Conservation (phyloP, 2,888 invertebrate genomes). For the Gasteruption jaculator region DNA sequence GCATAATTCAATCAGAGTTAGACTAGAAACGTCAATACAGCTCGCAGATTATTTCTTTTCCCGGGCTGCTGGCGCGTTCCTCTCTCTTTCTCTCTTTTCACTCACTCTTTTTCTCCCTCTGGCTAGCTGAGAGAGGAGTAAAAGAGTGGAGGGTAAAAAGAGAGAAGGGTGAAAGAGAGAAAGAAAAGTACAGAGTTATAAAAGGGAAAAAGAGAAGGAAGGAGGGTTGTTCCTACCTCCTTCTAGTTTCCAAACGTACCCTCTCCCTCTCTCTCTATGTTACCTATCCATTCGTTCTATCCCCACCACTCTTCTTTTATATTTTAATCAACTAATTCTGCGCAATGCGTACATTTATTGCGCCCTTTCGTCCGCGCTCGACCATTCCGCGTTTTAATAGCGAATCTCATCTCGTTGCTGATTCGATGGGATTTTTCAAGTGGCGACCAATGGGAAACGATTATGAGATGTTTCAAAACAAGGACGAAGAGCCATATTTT, state of each 20-base stretch:
- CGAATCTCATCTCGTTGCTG: slow-evolving; percentile 45
- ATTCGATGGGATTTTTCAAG: slow-evolving; percentile 48
- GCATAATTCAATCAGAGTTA: slow-evolving; percentile 53
- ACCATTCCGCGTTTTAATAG: slow-evolving; percentile 46
- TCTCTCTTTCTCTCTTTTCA: slow-evolving; percentile 23
- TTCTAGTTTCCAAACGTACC: slow-evolving; percentile 12
- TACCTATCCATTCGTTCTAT: slow-evolving; percentile 17
- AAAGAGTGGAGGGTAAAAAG: slow-evolving; percentile 23
- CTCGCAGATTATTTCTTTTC: slow-evolving; percentile 53
- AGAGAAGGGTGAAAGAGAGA: slow-evolving; percentile 22
- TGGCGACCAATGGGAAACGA: slow-evolving; percentile 46
- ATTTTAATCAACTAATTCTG: slow-evolving; percentile 52
- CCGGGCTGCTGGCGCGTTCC: slow-evolving; percentile 43
- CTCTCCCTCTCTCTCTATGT: slow-evolving; percentile 10
- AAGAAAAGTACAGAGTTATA: slow-evolving; percentile 12
- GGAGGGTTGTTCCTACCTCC: slow-evolving; percentile 7
- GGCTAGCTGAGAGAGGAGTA: slow-evolving; percentile 17
- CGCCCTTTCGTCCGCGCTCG: slow-evolving; percentile 38
- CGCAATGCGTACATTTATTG: slow-evolving; percentile 50
- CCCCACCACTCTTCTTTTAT: slow-evolving; percentile 46
- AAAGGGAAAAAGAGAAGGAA: slow-evolving; percentile 22
- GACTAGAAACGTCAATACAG: slow-evolving; percentile 54
- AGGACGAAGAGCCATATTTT: too few species aligned
- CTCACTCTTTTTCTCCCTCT: slow-evolving; percentile 22
- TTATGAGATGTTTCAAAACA: too few species aligned